Evolutionary conservation across 2,888 invertebrate species (phyloP), one percentile per base, ranked within the genome.

Genomic region (Aelia acuminata): DNA sequence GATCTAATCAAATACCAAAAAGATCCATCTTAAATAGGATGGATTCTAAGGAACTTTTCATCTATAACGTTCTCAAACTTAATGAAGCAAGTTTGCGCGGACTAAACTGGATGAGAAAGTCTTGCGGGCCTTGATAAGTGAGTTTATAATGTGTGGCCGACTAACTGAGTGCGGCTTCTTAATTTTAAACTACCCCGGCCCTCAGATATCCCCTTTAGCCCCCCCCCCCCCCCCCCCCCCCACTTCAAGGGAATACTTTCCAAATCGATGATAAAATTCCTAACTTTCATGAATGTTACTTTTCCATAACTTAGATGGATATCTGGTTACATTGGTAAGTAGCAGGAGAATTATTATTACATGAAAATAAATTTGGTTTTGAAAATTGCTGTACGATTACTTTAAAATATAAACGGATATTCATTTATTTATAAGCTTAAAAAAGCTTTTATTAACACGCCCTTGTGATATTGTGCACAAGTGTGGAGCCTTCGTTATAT

Each of bases 111-210:
- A 70, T 70, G 31, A 20, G 63, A 35, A 70, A 70, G 63, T 70
- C 63, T 70, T 35, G 31, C 31, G 35, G 31, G 18, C 18, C 8
- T 18, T 70, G 18, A 35, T 70, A 70, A 70, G 63, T 70, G 63
- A 70, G 63, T 70, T 70, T 70, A 70, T 70, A 70, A 70, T 70
- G 63, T 70, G 63, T 70, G 63, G 63, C 63, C 63, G 35, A 70
- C 63, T 70, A 70, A 70, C 63, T 70, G 26, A 70, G 63, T 70
- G 31, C 18, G 31, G 31, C 63, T 35, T 70, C 63, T 70, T 70
- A 70, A 70, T 70, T 70, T 70, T 70, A 70, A 70, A 70, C 31
- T 70, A 70, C 31, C 63, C 63, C 35, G 18, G 63, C 15, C 63
- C 63, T 35, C 31, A 35, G 63, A 70, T 31, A 70, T 70, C 63